phyloP scores from a whole-genome alignment of 2,113 vertebrate genomes.

The Pycnonotus jocosus region DNA sequence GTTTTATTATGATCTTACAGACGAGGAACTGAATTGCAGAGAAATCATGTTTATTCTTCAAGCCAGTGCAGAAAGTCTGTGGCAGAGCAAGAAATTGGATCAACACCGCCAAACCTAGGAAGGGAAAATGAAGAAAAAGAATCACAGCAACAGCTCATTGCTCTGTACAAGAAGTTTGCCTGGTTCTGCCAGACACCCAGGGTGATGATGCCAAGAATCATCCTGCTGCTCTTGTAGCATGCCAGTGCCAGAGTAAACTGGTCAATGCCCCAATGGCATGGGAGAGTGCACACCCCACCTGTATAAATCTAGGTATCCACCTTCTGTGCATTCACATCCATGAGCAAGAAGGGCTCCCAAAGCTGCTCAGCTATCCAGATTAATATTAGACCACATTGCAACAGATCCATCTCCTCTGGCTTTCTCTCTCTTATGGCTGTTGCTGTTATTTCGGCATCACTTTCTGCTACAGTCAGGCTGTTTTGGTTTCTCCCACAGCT shows the following conservation, averaged over 20 bases:
- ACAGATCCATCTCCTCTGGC: background rate
- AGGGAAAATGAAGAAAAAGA: background rate
- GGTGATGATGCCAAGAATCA: background rate
- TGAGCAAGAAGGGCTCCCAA: background rate
- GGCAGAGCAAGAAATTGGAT: background rate
- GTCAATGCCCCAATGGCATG: too few relatives aligned
- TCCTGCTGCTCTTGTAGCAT: background rate
- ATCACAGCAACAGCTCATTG: background rate
- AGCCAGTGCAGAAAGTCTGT: background rate
- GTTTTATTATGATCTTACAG: slow-evolving; percentile 1
- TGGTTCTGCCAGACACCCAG: background rate
- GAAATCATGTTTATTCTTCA: background rate
- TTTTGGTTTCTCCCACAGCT: background rate
- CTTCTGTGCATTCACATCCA: too few relatives aligned
- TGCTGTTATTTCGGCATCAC: background rate
- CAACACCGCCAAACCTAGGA: background rate
- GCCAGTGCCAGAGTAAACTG: background rate
- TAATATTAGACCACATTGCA: background rate
- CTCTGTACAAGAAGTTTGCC: background rate
- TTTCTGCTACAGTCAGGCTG: background rate
- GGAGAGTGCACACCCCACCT: accelerated
- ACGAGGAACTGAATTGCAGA: background rate
- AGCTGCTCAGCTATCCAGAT: background rate
- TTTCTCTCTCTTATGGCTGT: background rate
- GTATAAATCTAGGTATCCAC: background rate